A percentile compares a stretch with the other conserved stretches of the same genome.
phyloP scores from a whole-genome alignment of 2,888 invertebrate species.

The Lamellibrachia columna region DNA sequence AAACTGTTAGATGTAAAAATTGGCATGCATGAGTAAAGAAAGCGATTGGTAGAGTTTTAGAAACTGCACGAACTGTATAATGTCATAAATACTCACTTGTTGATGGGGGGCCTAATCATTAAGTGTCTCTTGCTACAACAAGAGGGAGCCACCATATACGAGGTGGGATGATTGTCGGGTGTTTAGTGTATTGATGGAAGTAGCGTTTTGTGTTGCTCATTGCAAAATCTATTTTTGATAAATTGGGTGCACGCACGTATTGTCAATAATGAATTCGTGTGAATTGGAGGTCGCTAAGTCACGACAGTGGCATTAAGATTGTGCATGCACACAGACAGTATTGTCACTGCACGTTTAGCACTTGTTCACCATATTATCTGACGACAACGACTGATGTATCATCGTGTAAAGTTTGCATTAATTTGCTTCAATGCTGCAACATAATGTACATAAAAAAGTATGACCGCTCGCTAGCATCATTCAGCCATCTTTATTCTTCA shows the following conservation, averaged over 20 bases:
- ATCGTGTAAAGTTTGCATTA: conserved; percentile 16
- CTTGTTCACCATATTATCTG: not conserved
- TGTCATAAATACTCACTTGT: conserved; percentile 14
- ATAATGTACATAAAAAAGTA: not conserved
- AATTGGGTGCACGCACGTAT: not conserved
- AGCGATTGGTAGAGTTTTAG: not conserved
- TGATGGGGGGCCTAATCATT: not conserved
- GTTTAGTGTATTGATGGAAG: not conserved
- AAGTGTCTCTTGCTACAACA: not conserved
- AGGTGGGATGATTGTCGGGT: not conserved
- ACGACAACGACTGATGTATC: conserved; percentile 7
- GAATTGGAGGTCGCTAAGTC: not conserved
- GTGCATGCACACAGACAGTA: not conserved
- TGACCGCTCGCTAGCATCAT: not conserved
- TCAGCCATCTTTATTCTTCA: conserved; percentile 6
- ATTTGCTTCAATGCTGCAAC: conserved; percentile 10
- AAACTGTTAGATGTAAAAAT: not conserved
- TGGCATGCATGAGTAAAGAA: not conserved
- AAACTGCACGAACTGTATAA: not conserved
- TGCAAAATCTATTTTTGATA: conserved; percentile 16
- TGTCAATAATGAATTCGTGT: not conserved
- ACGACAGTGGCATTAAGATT: not conserved
- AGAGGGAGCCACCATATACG: no score
- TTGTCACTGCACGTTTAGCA: not conserved
- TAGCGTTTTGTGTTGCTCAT: conserved; percentile 5